Evolutionary conservation across 2,113 vertebrate species (phyloP), one percentile per base, ranked within the genome.

Genomic region (Alligator sinensis): DNA sequence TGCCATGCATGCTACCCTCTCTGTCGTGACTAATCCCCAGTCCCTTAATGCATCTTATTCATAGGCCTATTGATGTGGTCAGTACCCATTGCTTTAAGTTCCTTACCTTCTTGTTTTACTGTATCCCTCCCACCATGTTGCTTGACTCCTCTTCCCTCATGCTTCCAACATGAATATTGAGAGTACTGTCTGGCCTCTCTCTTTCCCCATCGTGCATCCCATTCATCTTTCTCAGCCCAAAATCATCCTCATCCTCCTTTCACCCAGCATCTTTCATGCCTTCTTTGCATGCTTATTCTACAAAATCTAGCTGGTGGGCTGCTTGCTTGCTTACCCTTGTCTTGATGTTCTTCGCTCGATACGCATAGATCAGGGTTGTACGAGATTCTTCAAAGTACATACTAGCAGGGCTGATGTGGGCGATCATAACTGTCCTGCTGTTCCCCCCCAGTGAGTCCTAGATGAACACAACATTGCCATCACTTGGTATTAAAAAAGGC

Each of bases 371-470:
- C 87, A 98, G 83, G 7, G 97, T 98, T n/a, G 78, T 97, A 59
- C 85, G 38, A 1, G 97, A 98, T 81, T 98, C 98, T 87, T 98
- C 97, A 21, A 95, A 98, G 68, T 89, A 95, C 9, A 79, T 94
- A 25, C 96, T 97, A 91, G 96, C 98, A 0, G 97, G 97, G 95
- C 97, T 98, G 96, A 98, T 90, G 30, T 97, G 97, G 9, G 96
- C 97, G 0, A 97, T 97, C 97, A 97, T 97, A 61, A 97, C 94
- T 0, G 97, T 97, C 21, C 95, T 95, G 92, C 98, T 98, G 94
- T 98, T 98, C 27, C 95, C 96, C 13, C 97, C 97, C 76, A 97
- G 88, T 1, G 96, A 97, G 10, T 97, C 98, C 98, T 97, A 66
- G 12, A 88, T 62, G 60, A 58, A 77, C 68, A 63, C 9, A 55